phyloP scores from a whole-genome alignment of 2,888 invertebrate genomes.

The Tipula vernalis region DNA sequence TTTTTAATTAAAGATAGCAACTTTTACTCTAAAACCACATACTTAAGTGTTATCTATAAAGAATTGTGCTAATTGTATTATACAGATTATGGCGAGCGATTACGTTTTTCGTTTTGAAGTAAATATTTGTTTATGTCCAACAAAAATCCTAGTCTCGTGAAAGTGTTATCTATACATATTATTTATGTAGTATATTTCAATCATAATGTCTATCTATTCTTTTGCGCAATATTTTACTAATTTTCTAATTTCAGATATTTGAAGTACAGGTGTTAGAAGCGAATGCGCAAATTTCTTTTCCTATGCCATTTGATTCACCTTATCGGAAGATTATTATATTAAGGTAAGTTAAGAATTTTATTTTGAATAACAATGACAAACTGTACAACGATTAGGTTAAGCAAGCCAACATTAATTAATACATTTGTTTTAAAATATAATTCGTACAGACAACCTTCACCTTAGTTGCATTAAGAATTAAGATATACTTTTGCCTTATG shows the following conservation, averaged over 20 bases:
- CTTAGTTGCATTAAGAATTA: background rate
- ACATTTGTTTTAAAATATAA: background rate
- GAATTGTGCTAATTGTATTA: background rate
- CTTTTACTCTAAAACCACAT: background rate
- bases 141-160: background rate
- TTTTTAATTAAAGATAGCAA: background rate
- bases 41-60: background rate
- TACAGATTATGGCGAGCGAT: background rate
- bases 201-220: background rate
- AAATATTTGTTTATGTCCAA: background rate
- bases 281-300: conserved; percentile 42
- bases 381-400: background rate
- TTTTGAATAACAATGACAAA: background rate
- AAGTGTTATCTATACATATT: background rate
- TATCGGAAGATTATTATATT: conserved; percentile 45
- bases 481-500: background rate
- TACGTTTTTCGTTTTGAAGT: background rate
- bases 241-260: background rate
- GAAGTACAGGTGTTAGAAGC: background rate
- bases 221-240: background rate
- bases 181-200: background rate
- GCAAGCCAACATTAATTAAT: background rate
- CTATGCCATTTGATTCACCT: conserved; percentile 42
- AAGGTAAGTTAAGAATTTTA: conserved; percentile 29
- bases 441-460: background rate